phyloP scores from a whole-genome alignment of 2,113 vertebrate genomes.

The Gila orcuttii region DNA sequence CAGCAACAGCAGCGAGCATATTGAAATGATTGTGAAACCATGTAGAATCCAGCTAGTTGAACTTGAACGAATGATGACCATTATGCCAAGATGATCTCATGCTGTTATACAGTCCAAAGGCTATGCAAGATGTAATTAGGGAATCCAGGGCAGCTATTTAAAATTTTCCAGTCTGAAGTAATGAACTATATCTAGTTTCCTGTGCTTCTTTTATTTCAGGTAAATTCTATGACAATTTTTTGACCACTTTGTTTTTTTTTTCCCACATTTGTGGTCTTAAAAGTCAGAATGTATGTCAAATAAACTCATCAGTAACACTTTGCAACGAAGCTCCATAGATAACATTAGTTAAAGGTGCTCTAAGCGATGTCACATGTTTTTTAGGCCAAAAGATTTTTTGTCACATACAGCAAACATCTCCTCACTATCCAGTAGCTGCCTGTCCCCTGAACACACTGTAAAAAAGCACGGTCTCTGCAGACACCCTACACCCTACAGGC shows the following conservation, averaged over 20 bases:
- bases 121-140: background rate
- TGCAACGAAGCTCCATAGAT: too few relatives aligned
- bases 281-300: background rate
- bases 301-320: too few relatives aligned
- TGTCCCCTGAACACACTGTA: too few relatives aligned
- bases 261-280: background rate
- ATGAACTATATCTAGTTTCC: background rate
- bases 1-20: background rate
- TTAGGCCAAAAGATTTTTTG: too few relatives aligned
- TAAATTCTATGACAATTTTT: background rate
- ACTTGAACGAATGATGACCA: background rate
- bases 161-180: background rate
- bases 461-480: too few relatives aligned
- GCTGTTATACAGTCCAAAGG: background rate
- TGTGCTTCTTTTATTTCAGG: background rate
- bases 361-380: too few relatives aligned
- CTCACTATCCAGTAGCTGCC: too few relatives aligned
- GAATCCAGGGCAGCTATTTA: background rate
- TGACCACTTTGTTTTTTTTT: background rate
- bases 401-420: too few relatives aligned
- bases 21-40: background rate
- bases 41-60: background rate
- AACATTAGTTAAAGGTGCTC: too few relatives aligned
- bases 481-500: too few relatives aligned
- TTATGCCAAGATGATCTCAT: constrained; percentile 14